Evolutionary conservation across 2,113 vertebrate genomes (phyloP), one percentile per base, ranked within the genome.

Genomic region (Pithys albifrons): DNA sequence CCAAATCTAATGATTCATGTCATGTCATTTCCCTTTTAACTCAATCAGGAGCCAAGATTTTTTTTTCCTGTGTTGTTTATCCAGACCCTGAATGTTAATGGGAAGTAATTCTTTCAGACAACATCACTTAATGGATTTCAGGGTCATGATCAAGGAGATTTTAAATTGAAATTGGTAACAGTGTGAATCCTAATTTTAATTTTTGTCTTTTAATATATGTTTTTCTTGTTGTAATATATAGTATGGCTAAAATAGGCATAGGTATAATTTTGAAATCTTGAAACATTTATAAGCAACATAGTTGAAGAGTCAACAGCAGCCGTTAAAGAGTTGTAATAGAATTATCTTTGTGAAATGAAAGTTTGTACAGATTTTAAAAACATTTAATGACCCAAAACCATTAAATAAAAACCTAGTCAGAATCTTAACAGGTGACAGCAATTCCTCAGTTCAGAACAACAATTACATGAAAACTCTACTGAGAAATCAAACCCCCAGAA

Each of bases 21-120:
- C 79, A 75, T 79, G 35, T 23, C 79, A 75, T 79, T 94, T 94
- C 54, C 58, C 27, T 85, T 87, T 76, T 88, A 93, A 87, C 35
- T 85, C 10, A 46, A 62, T 88, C 31, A 72, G 10, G 10, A 81
- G 4, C 12, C 35, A 75, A 43, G 57, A 31, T 33, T 48, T 31
- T 65, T 52, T 62, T 59, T 27, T 18, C 17, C 67, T 65, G 3
- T n/a, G 15, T 54, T 23, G 9, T 69, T 45, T 88, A 49, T 64
- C 7, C 25, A 66, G 37, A 51, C 23, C 24, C 35, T 66, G 43
- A 70, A 79, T 33, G 35, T 31, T 89, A 89, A 82, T 31, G 61
- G 16, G 5, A 62, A 72, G 10, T 35, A 76, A 70, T 82, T 89
- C 12, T 82, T 95, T 89, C 74, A 85, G 46, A 27, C 14, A 87